Base-by-base conservation (phyloP, 2,797 vertebrate species). In the Arremon brunneinucha region DNA sequence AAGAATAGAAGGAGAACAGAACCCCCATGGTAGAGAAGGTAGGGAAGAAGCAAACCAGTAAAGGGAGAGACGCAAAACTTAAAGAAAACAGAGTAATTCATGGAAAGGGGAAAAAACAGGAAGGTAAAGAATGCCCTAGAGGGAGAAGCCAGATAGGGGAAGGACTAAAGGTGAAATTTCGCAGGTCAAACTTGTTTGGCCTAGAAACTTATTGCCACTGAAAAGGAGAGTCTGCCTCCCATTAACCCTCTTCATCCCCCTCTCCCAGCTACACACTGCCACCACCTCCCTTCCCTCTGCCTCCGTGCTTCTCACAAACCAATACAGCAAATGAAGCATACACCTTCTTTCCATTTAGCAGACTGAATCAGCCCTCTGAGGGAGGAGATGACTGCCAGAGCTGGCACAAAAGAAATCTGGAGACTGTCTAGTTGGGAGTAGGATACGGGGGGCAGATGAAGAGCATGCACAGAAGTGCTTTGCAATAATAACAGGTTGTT, bases 91-190 rank as follows among this genome's bases (percentile, higher is more conserved):
- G 30, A 65, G 28, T 43, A 23, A 17, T 35, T 53, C 12, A 53
- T 13, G 46, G 41, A 70, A 83, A 87, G 23, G 9, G 20, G 5
- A 22, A 62, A 67, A 87, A n/a, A 35, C 35, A 62, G 71, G 46
- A 90, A 84, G 70, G 50, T 67, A 47, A 89, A n/a, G 78, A 87
- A 84, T 52, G 41, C 41, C 77, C 77, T 68, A 65, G 43, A 72
- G 87, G 57, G 30, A 85, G 32, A 93, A 89, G 87, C 13, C 60
- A 63, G 41, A 49, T 43, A 59, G 7, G 44, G 52, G 17, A 70
- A 88, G 49, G 28, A 53, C 50, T 70, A 87, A 92, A 90, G 49
- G 79, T 81, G 70, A 94, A n/a, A 78, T 71, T 90, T 55, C 77
- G 71, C 82, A 69, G 64, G 75, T 63, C 77, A 68, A 56, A 92